Evolutionary conservation across 2,113 vertebrate genomes (phyloP), one percentile per base, ranked within the genome.

Genomic region (Scartelaos histophorus): DNA sequence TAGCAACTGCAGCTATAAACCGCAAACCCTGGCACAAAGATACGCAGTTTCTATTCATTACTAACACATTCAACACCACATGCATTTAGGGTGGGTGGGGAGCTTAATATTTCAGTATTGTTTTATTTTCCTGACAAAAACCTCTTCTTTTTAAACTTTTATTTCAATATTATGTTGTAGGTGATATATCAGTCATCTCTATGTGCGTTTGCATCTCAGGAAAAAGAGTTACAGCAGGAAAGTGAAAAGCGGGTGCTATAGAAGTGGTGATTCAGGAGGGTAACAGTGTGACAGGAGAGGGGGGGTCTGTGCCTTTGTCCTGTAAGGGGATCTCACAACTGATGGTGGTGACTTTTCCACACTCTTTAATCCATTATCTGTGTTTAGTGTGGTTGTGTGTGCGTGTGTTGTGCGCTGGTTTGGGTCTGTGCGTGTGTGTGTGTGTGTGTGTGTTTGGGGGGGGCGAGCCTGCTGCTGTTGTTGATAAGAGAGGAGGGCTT

Each of bases 401-500:
- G 56, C 13, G 13, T 0, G 5, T n/a, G 17, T 19, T 43, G 38
- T 43, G 38, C 38, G 7, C 22, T 57, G 22, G 54, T 58, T 3
- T 5, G 56, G 13, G 13, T 1, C 5, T n/a, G 17, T 19, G 16
- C 21, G 51, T 16, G 19, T 58, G 61, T 80, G 79, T 73, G 64
- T 70, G 84, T 76, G 79, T 75, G 29, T 29, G 29, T 29, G 29
- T 29, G 29, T 4, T 2, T 29, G 29, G 71, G 61, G 34, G 3
- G 11, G 67, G 45, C 73, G 76, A 81, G 90, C 89, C 89, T 92
- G 90, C 81, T 88, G 84, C 80, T 88, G 84, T 60, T 88, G 87
- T 88, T 90, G 90, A 92, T 92, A 92, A 92, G 90, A 84, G 81
- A 80, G 75, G 82, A 87, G 79, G 83, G 85, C 85, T 90, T 86